These are phyloP conservation scores for Maniola jurtina DNA, from an alignment of 1,140 invertebrate species.

Conservation along the genomic window DNA sequence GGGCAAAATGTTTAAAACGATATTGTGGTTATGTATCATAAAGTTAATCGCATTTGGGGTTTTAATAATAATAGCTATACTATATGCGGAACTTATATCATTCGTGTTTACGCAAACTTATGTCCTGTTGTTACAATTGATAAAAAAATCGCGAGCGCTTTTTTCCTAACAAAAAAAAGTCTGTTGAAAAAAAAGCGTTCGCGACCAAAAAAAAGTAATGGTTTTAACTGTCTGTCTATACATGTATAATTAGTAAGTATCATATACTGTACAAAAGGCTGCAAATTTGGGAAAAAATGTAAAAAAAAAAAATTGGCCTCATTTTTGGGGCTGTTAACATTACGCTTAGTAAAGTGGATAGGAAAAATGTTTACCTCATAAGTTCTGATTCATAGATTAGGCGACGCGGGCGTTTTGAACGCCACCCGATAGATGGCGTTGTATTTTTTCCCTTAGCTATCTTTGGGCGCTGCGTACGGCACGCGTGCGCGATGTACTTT, in stretches of 20 bases:
- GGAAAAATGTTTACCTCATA: slow-evolving; percentile 69
- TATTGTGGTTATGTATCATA: slow-evolving; percentile 52
- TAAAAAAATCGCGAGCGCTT: slow-evolving; percentile 46
- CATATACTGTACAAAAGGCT: slow-evolving; percentile 78
- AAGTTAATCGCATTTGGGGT: slow-evolving; percentile 54
- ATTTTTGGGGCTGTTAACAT: slow-evolving; percentile 71
- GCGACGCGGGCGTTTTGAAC: slow-evolving; percentile 41
- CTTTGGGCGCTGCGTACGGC: slow-evolving; percentile 37
- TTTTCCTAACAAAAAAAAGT: slow-evolving; percentile 34
- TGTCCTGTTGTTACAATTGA: slow-evolving; percentile 58
- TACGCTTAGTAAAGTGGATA: slow-evolving; percentile 76
- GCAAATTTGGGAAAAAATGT: slow-evolving; percentile 69
- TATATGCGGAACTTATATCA: slow-evolving; percentile 52
- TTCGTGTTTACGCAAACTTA: slow-evolving; percentile 50
- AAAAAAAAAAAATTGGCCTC: slow-evolving; percentile 68
- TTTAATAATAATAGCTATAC: slow-evolving; percentile 38
- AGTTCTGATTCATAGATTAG: slow-evolving; percentile 68
- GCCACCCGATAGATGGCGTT: slow-evolving; percentile 36
- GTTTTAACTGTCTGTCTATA: slow-evolving; percentile 74
- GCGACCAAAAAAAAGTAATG: slow-evolving; percentile 71
- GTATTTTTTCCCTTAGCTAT: slow-evolving; percentile 48
- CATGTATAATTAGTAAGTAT: slow-evolving; percentile 77
- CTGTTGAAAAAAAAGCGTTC: slow-evolving; percentile 40
- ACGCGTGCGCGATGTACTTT: slow-evolving; percentile 42
- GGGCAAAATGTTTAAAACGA: slow-evolving; percentile 32